Base-by-base conservation (phyloP, 2,888 invertebrate species). In the Diachrysia chrysitis region DNA sequence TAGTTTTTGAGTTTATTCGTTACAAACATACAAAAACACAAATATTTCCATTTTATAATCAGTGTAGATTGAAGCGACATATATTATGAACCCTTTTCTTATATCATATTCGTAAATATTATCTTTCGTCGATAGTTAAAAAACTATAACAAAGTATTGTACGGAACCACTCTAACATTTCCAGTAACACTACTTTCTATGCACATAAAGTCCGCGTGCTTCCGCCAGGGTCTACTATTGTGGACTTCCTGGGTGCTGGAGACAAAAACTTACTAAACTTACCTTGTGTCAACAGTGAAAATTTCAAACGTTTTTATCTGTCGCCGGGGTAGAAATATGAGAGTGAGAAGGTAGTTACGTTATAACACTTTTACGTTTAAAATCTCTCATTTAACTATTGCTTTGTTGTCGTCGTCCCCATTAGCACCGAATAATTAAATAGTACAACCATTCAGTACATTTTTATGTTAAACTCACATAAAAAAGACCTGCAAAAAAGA, bases 261-360 rank as follows among this genome's bases (percentile, higher is more conserved):
- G 66, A 73, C 67, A 67, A 76, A 76, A 76, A 67, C 73, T 62
- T 67, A 76, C n/a, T n/a, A n/a, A n/a, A n/a, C 59, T 60, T 55
- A 59, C 66, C 25, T 64, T 10, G 21, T n/a, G 37, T 35, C 51
- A 57, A 66, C 35, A 48, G 48, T 51, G 64, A 62, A 56, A 51
- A 67, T 54, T 66, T 73, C 29, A 75, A 75, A 74, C 71, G 63
- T 59, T 75, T 75, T 66, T 58, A 61, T 71, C 37, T 62, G 23
- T n/a, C 61, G 58, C 58, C 2, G 21, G 66, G 71, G 63, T 58
- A 51, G 42, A 69, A 25, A 58, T 55, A 19, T 55, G 29, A 57
- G 19, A 17, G 46, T 12, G 12, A 12, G 37, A 14, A 14, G 12
- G 10, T 42, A n/a, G 16, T 5, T n/a, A n/a, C n/a, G 14, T 37